Percentiles rank a stretch among this genome's conserved stretches.
These are phyloP conservation scores for Drosophila setifemur DNA, from an alignment of 1,140 invertebrate genomes.

Conservation along the genomic window DNA sequence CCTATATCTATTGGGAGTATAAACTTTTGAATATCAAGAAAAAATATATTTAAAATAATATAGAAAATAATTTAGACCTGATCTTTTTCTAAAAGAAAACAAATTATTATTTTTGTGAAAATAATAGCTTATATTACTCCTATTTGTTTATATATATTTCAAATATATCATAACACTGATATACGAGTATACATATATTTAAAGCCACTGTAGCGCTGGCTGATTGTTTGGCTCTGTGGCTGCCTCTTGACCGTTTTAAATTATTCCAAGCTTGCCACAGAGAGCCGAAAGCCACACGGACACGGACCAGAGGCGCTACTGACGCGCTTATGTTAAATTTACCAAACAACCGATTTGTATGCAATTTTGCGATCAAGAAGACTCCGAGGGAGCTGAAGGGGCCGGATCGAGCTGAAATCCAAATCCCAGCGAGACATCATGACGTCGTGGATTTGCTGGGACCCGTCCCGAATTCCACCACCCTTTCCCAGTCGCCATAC, in stretches of 20 bases:
- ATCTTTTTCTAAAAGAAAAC: too few species aligned
- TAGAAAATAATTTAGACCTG: too few species aligned
- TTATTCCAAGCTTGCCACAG: slow-evolving; percentile 72
- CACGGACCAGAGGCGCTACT: slow-evolving; percentile 73
- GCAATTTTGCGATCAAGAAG: slow-evolving; percentile 67
- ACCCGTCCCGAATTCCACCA: background rate
- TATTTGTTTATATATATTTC: too few species aligned
- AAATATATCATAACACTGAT: too few species aligned
- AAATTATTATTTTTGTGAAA: too few species aligned
- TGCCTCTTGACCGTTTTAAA: slow-evolving; percentile 53
- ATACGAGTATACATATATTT: too few species aligned
- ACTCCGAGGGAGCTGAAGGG: background rate
- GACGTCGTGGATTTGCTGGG: slow-evolving; percentile 67
- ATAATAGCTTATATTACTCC: too few species aligned
- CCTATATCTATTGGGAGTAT: too few species aligned
- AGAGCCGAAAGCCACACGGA: slow-evolving; percentile 31
- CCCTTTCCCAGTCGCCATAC: slow-evolving; percentile 1
- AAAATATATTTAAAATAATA: too few species aligned
- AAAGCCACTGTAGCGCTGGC: slow-evolving; percentile 10
- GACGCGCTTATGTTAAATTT: slow-evolving; percentile 81
- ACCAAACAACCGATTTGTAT: slow-evolving; percentile 81
- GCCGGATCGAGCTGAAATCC: slow-evolving; percentile 52
- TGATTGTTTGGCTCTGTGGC: slow-evolving; percentile 20
- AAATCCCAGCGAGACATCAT: slow-evolving; percentile 82
- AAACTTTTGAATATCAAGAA: too few species aligned